phyloP scores from a whole-genome alignment of 2,113 vertebrate species.

The Morone chrysops region DNA sequence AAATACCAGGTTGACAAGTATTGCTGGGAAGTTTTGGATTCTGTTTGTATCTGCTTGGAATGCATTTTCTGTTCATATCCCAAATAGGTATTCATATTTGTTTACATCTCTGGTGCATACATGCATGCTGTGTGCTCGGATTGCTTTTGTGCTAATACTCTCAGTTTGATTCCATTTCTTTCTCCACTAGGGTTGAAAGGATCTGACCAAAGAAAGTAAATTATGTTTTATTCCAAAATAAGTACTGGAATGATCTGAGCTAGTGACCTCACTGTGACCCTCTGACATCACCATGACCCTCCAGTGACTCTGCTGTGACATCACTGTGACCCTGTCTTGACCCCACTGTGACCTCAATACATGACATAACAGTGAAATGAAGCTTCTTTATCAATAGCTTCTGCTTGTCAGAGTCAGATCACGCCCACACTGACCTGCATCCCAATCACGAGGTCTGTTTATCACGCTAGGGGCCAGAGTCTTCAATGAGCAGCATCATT shows the following conservation, averaged over 20 bases:
- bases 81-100: too few species aligned
- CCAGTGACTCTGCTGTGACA: constrained; percentile 27
- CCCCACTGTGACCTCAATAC: constrained; percentile 24
- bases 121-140: background rate
- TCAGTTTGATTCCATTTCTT: background rate
- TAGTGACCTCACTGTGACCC: constrained; percentile 15
- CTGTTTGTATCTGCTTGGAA: too few species aligned
- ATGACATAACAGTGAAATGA: constrained; percentile 41
- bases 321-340: constrained; percentile 19
- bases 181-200: background rate
- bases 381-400: constrained; percentile 29
- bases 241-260: background rate
- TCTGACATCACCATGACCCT: constrained; percentile 47
- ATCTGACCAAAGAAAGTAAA: background rate
- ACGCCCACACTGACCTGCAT: constrained; percentile 21
- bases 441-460: constrained; percentile 30
- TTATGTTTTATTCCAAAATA: background rate
- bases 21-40: too few species aligned
- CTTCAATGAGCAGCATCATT: background rate
- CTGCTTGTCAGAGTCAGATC: background rate
- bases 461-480: background rate
- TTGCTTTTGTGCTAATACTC: background rate
- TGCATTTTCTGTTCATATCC: too few species aligned
- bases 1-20: too few species aligned
- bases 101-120: background rate